Evolutionary conservation across 2,113 vertebrate species (phyloP).

Genomic region (Apistogramma diplotaenia): DNA sequence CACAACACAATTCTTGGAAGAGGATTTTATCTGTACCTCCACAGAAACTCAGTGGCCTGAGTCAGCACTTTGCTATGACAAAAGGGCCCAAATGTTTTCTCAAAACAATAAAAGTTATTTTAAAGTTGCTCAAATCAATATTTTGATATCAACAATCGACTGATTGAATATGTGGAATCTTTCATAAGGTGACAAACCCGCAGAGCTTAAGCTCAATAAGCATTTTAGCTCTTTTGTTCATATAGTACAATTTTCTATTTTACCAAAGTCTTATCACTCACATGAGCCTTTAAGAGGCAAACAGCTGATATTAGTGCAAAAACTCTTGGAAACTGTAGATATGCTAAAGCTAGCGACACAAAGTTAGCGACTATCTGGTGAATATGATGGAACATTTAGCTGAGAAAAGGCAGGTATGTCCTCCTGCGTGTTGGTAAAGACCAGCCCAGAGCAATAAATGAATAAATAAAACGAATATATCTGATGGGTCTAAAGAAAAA

Average conservation of each 20-base stretch:
- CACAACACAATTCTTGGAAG: not conserved
- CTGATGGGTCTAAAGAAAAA: not conserved
- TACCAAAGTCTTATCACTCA: not conserved
- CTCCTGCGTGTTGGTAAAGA: not conserved
- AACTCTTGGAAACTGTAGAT: not conserved
- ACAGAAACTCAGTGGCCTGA: not conserved
- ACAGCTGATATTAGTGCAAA: not conserved
- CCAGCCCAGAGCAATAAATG: not conserved
- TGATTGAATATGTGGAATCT: no score
- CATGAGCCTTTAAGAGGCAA: not conserved
- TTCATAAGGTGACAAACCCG: no score
- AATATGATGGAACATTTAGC: not conserved
- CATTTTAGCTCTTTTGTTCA: not conserved
- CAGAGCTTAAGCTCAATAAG: not conserved
- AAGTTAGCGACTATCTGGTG: not conserved
- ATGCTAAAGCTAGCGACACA: not conserved
- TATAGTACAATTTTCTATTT: not conserved
- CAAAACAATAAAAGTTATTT: not conserved
- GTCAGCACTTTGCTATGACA: not conserved
- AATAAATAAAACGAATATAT: not conserved
- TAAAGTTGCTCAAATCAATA: not conserved
- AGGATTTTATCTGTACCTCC: not conserved
- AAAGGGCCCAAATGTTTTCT: not conserved
- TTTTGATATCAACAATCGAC: not conserved
- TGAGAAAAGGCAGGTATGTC: not conserved